Conservation (phyloP, 2,113 vertebrate genomes). For the Pao palembangensis region DNA sequence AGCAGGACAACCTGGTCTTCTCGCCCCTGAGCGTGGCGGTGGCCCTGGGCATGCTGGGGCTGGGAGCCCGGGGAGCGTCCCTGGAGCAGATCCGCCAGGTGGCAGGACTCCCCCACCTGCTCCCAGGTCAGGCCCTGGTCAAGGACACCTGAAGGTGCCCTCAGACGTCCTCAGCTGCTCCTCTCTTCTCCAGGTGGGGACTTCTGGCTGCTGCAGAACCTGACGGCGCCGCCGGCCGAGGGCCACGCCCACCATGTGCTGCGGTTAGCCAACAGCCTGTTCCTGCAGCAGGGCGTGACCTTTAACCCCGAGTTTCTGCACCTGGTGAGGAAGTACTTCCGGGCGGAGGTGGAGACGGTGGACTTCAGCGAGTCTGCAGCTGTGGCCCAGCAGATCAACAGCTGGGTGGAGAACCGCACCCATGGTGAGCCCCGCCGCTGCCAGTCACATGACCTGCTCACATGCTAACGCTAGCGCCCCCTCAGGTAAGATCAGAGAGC, state of each 20-base stretch:
- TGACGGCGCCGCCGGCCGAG: constrained; percentile 76
- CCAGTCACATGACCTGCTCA: too few species aligned
- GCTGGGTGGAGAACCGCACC: constrained; percentile 95
- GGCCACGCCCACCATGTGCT: constrained; percentile 84
- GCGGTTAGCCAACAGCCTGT: constrained; percentile 88
- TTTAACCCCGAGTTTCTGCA: constrained; percentile 89
- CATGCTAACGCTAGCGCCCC: background rate
- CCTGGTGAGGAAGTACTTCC: constrained; percentile 88
- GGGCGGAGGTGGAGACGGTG: constrained; percentile 84
- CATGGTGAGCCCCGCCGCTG: constrained; percentile 79
- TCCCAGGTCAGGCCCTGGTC: background rate
- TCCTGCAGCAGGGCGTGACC: constrained; percentile 86
- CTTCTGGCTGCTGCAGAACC: constrained; percentile 85
- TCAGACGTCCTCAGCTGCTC: background rate
- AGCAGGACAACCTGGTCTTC: constrained; percentile 94
- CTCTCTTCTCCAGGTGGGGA: constrained; percentile 79
- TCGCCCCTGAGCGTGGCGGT: constrained; percentile 88
- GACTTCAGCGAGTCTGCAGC: constrained; percentile 87
- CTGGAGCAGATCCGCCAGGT: constrained; percentile 87
- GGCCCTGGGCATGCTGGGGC: constrained; percentile 91
- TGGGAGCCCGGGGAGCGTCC: constrained; percentile 87
- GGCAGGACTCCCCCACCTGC: constrained; percentile 74
- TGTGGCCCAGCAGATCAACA: constrained; percentile 88
- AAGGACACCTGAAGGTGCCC: background rate
- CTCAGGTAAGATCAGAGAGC: constrained; percentile 85